Conservation (phyloP, 2,888 invertebrate genomes). For the Agonopterix alstromeriana region DNA sequence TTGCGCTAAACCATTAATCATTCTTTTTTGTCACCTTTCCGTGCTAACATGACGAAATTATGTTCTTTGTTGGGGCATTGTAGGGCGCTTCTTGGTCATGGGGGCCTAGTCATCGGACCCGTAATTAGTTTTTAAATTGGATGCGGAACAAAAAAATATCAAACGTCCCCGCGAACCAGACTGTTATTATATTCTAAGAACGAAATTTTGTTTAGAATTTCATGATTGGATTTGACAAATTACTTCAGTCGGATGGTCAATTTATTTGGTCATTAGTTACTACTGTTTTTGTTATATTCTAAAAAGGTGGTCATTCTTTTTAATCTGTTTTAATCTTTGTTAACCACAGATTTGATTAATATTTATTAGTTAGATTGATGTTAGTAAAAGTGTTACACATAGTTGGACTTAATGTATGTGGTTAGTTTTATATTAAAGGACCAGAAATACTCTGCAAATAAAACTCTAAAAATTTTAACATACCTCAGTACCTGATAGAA, state of each 20-base stretch:
- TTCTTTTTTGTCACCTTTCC: slow-evolving; percentile 65
- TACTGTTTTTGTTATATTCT: slow-evolving; percentile 28
- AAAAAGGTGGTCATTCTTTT: not conserved
- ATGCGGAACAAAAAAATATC: slow-evolving; percentile 56
- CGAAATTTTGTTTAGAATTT: slow-evolving; percentile 43
- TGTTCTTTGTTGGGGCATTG: slow-evolving; percentile 56
- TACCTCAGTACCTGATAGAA: too few relatives aligned
- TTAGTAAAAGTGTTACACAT: not conserved
- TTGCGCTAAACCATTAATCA: slow-evolving; percentile 59
- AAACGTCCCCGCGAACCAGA: slow-evolving; percentile 51
- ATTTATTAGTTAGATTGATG: not conserved
- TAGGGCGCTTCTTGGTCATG: slow-evolving; percentile 56
- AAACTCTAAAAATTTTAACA: too few relatives aligned
- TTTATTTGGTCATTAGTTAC: slow-evolving; percentile 48
- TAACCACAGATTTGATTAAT: not conserved
- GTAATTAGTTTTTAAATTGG: slow-evolving; percentile 76
- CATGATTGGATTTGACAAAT: slow-evolving; percentile 71
- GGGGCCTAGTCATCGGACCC: slow-evolving; percentile 59
- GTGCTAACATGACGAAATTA: slow-evolving; percentile 67
- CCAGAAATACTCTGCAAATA: too few relatives aligned
- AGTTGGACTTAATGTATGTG: too few relatives aligned
- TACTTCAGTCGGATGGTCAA: slow-evolving; percentile 43
- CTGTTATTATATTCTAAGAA: slow-evolving; percentile 60
- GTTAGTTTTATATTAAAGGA: too few relatives aligned
- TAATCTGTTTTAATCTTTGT: not conserved